Evolutionary conservation across 2,113 vertebrate species (phyloP).

Genomic region (Scatophagus argus): DNA sequence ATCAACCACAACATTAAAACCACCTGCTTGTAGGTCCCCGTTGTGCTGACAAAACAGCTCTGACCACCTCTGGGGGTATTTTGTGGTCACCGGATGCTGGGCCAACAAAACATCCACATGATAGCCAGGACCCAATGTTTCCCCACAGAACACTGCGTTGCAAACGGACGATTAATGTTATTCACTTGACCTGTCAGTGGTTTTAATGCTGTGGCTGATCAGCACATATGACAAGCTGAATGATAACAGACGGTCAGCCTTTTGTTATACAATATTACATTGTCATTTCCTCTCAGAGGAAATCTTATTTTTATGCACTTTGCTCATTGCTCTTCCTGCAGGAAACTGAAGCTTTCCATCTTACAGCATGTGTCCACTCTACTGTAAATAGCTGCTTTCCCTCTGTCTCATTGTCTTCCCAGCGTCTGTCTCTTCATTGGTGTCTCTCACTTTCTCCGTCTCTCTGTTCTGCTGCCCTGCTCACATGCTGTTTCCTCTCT

Average conservation of each 20-base stretch:
- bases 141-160: too few species aligned
- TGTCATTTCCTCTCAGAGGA: not conserved
- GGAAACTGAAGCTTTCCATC: constrained; percentile 37
- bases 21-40: too few species aligned
- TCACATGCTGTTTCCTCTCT: constrained; percentile 29
- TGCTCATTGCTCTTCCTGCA: constrained; percentile 5
- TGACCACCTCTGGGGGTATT: too few species aligned
- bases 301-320: constrained; percentile 13
- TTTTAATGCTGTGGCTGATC: too few species aligned
- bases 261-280: constrained; percentile 1
- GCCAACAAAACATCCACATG: too few species aligned
- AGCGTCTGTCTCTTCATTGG: not conserved
- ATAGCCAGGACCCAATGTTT: too few species aligned
- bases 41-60: too few species aligned
- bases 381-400: constrained; percentile 33
- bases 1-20: too few species aligned
- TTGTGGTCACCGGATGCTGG: too few species aligned
- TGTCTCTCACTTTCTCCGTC: too few species aligned
- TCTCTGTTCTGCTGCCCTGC: constrained; percentile 44
- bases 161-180: too few species aligned
- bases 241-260: constrained; percentile 33
- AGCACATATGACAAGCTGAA: constrained; percentile 29
- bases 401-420: constrained; percentile 1
- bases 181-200: too few species aligned
- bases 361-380: constrained; percentile 11